Base-by-base conservation (phyloP, 2,888 invertebrate species). In the Ceratothoa steindachneri region DNA sequence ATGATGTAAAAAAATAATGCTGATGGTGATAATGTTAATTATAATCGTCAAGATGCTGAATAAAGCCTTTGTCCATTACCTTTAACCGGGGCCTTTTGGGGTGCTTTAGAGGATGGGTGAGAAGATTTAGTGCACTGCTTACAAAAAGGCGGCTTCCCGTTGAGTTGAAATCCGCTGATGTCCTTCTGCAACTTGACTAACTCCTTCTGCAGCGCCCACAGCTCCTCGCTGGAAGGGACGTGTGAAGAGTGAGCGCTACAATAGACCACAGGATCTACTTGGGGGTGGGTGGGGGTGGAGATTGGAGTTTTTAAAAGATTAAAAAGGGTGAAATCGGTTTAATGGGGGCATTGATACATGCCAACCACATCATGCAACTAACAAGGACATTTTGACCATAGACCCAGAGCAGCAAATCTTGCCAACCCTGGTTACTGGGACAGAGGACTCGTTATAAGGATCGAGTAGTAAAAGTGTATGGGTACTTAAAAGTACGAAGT, bases 71-170 rank as follows among this genome's bases (percentile, higher is more conserved):
- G n/a, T n/a, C n/a, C 5, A 41, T 41, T 60, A 60, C 60, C 60
- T 60, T 60, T 60, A 60, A 60, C 60, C 2, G 27, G 12, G 12
- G 24, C 24, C 27, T 60, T 60, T 60, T 24, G n/a, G 27, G 60
- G 12, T 22, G 27, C 12, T 24, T 60, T 60, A 12, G 60, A 22
- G 24, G 60, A 22, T 12, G 22, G 60, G 24, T 60, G 24, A 60
- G 60, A 60, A 60, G 60, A 24, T 24, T 60, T 60, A 2, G 60
- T 24, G 60, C 60, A 60, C 52, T 51, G 52, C 24, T 60, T 60
- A 60, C 60, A 60, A 41, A 41, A 41, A 51, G 19, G 15, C 12
- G 60, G 60, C 27, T 60, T 60, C 12, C 60, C 60, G 24, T 60
- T 60, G 12, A 60, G 22, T 60, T 60, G 60, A 2, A 60, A 60